Conservation (phyloP, 2,113 vertebrate species). For the Lynx canadensis region DNA sequence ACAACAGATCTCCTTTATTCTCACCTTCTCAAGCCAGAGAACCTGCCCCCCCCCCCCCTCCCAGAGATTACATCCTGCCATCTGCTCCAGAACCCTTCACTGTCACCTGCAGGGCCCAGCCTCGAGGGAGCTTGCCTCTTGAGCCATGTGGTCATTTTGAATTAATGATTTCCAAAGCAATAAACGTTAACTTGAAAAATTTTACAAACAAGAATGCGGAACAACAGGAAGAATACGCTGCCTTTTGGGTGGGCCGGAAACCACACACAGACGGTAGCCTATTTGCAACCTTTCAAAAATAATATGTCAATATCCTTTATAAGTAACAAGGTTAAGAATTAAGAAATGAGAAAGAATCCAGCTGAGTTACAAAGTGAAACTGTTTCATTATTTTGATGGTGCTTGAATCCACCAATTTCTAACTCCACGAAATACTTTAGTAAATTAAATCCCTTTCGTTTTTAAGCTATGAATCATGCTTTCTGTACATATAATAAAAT, state of each 20-base stretch:
- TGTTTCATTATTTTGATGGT: conserved; percentile 66
- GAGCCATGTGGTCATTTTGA: not conserved
- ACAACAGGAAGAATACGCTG: not conserved
- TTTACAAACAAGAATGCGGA: not conserved
- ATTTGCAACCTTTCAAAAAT: conserved; percentile 58
- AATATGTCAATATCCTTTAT: conserved; percentile 23
- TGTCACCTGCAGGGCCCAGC: not conserved
- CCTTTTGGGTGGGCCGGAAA: not conserved
- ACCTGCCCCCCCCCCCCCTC: not conserved
- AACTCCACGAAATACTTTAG: conserved; percentile 48
- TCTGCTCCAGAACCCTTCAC: not conserved
- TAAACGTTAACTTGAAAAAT: conserved; percentile 19
- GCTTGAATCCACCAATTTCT: conserved; percentile 44
- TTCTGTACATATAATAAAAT: not conserved
- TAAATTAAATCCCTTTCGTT: conserved; percentile 62
- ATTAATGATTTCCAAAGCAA: conserved; percentile 36
- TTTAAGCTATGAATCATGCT: conserved; percentile 34
- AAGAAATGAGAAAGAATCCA: conserved; percentile 12
- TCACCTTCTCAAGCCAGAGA: not conserved
- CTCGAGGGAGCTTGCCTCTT: not conserved
- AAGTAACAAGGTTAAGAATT: conserved; percentile 56
- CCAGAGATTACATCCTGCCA: not conserved
- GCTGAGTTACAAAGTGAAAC: conserved; percentile 19
- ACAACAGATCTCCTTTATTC: not conserved
- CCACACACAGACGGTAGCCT: not conserved